A percentile compares a stretch with the other conserved stretches of the same genome.
Evolutionary conservation across 1,140 invertebrate species (phyloP).

Genomic region (Rhagoletis pomonella): DNA sequence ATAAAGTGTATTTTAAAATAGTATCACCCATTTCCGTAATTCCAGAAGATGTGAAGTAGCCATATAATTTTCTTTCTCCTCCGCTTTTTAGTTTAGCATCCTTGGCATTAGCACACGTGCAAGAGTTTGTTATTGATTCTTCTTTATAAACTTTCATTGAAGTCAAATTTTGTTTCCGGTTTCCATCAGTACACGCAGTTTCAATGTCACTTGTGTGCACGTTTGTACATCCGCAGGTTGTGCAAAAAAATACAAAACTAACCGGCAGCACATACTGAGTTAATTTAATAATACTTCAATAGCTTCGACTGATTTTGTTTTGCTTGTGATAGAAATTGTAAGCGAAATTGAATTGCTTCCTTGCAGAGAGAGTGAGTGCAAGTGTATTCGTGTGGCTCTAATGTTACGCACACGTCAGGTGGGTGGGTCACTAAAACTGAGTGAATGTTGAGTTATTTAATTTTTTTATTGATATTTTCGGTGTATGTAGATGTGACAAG

Average conservation of each 20-base stretch:
- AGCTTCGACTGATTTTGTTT: neutral
- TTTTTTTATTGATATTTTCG: no score
- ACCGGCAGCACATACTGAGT: neutral
- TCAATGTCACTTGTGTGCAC: neutral
- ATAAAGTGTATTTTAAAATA: no score
- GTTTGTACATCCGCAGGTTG: neutral
- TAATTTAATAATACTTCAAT: conserved; percentile 14
- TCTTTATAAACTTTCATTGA: neutral
- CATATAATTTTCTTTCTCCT: no score
- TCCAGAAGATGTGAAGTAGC: no score
- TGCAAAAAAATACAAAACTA: neutral
- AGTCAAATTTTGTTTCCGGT: conserved; percentile 1
- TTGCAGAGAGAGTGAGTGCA: neutral
- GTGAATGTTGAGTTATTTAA: no score
- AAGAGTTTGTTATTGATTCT: conserved; percentile 8
- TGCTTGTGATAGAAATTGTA: conserved; percentile 5
- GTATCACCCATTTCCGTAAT: no score
- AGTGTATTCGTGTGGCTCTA: neutral
- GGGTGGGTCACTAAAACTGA: no score
- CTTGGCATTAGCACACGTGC: neutral
- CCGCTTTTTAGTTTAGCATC: neutral
- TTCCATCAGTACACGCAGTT: neutral
- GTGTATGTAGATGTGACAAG: no score
- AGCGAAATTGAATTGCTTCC: neutral
- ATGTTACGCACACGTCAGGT: no score